These are phyloP conservation scores for Aquatica leii DNA, from an alignment of 2,888 invertebrate species.

Conservation along the genomic window DNA sequence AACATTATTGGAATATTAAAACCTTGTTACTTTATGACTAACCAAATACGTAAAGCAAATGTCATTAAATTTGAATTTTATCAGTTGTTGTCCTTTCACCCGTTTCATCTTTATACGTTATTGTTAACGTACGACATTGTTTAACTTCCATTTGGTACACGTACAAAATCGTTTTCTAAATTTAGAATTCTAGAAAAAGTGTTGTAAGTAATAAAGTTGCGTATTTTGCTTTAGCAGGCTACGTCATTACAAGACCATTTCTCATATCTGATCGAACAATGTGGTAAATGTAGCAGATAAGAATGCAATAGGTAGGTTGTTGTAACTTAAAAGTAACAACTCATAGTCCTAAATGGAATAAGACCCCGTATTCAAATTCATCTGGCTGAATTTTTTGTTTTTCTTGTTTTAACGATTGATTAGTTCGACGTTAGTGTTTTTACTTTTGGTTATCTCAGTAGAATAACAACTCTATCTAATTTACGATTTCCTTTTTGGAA, in stretches of 20 bases:
- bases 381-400: no score
- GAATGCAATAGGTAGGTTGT: conserved; percentile 8
- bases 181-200: background rate
- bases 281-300: conserved; percentile 15
- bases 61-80: conserved; percentile 20
- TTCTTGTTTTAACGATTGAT: no score
- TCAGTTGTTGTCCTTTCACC: conserved; percentile 9
- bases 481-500: no score
- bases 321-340: conserved; percentile 9
- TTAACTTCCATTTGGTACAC: background rate
- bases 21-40: background rate
- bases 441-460: no score
- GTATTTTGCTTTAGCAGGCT: conserved; percentile 1
- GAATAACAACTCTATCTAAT: no score
- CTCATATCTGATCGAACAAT: conserved; percentile 10
- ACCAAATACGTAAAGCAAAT: conserved; percentile 9
- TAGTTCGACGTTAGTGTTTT: no score
- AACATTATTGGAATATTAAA: background rate
- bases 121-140: conserved; percentile 12
- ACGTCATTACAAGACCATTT: conserved; percentile 11
- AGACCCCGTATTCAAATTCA: no score
- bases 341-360: background rate
- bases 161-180: no score
- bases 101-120: background rate
- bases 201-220: background rate